Percentiles rank a stretch among this genome's conserved stretches.
These are phyloP conservation scores for Tiliqua scincoides DNA, from an alignment of 2,113 vertebrate genomes.

Conservation along the genomic window DNA sequence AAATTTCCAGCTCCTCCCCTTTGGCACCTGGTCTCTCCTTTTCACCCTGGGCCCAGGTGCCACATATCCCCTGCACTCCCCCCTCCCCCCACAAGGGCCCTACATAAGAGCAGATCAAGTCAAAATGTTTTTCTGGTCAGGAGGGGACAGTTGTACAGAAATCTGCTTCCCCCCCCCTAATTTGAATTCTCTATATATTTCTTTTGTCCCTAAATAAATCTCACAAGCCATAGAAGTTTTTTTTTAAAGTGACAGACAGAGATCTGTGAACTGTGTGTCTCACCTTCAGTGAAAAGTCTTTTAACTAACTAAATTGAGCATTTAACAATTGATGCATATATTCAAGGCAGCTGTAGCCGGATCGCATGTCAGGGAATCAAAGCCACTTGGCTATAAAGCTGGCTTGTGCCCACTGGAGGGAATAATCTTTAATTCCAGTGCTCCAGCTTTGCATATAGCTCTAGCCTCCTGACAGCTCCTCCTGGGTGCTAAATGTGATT, in stretches of 20 bases:
- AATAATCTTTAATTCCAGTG: neutral
- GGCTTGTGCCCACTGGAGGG: neutral
- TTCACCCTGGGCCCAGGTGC: too few relatives aligned
- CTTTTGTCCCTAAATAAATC: neutral
- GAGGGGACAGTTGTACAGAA: neutral
- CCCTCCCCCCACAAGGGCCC: too few relatives aligned
- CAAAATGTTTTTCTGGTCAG: neutral
- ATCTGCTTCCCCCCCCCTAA: neutral
- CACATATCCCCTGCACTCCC: too few relatives aligned
- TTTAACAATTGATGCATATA: neutral
- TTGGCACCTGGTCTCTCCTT: too few relatives aligned
- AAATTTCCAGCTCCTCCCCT: too few relatives aligned
- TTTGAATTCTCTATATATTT: neutral
- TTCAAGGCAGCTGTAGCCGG: neutral
- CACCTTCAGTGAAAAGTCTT: neutral
- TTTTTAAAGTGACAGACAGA: neutral
- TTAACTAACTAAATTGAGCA: neutral
- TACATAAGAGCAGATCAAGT: neutral
- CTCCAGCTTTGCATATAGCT: neutral
- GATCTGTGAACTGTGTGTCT: neutral
- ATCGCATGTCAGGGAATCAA: neutral
- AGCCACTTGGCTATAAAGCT: neutral
- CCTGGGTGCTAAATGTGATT: neutral
- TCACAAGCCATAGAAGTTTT: neutral
- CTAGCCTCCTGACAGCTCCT: neutral